Evolutionary conservation across 1,140 invertebrate species (phyloP).

Genomic region (Drosophila mauritiana): DNA sequence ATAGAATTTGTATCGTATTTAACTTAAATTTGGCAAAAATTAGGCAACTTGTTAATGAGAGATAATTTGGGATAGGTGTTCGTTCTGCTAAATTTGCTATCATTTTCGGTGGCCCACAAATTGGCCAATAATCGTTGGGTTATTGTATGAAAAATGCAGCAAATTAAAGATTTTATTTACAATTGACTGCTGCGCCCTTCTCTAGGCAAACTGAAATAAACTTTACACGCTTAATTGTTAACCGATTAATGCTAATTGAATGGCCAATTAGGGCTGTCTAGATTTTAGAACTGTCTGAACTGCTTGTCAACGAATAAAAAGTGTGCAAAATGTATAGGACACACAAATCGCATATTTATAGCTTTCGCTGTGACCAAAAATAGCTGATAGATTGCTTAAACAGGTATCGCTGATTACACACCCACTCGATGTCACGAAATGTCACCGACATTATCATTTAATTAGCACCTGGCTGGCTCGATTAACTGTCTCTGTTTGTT

Average conservation of each 20-base stretch:
- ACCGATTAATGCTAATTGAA: slow-evolving; percentile 62
- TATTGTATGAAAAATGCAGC: slow-evolving; percentile 16
- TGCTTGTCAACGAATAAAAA: slow-evolving; percentile 24
- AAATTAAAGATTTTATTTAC: background rate
- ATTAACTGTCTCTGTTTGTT: slow-evolving; percentile 29
- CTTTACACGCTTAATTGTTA: slow-evolving; percentile 50
- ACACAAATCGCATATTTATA: slow-evolving; percentile 41
- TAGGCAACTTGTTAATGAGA: slow-evolving; percentile 17
- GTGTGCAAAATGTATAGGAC: slow-evolving; percentile 22
- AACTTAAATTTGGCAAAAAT: slow-evolving; percentile 21
- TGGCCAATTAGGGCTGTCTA: slow-evolving; percentile 34
- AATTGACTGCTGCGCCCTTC: slow-evolving; percentile 6
- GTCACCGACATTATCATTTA: slow-evolving; percentile 13
- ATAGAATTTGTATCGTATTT: slow-evolving; percentile 40
- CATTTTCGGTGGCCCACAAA: slow-evolving; percentile 21
- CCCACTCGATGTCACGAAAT: slow-evolving; percentile 31
- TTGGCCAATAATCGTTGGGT: background rate
- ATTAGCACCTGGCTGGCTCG: slow-evolving; percentile 30
- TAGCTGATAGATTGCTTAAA: slow-evolving; percentile 41
- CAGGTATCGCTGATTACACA: slow-evolving; percentile 18
- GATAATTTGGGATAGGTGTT: slow-evolving; percentile 7
- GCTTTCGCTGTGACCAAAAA: slow-evolving; percentile 43
- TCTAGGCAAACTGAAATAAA: slow-evolving; percentile 3
- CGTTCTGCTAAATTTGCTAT: slow-evolving; percentile 18
- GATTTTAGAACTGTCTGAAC: slow-evolving; percentile 8